Base-by-base conservation (phyloP, 30 jellyfish, hydroid and myxozoan genomes). In the Aurelia sp. region DNA sequence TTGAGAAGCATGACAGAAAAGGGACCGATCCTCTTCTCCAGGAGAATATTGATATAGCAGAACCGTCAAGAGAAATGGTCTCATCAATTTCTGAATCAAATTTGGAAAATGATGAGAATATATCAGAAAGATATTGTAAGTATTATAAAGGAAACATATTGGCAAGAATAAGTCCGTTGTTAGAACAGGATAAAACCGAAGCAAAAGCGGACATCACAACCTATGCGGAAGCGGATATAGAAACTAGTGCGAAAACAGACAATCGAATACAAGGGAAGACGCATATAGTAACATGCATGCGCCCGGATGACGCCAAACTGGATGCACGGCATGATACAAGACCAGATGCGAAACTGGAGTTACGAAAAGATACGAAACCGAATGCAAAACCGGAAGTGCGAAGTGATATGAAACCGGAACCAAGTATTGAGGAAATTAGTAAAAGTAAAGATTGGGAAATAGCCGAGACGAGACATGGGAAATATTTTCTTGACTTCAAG, bases 371-470 rank as follows among this genome's bases (percentile, higher is more conserved):
- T 15, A 15, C 0, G 67, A 58, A 3, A 58, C 67, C 23, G 67
- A 10, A 58, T 5, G 20, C 16, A 0, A 58, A 58, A 15, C 20
- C 20, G 16, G 27, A 15, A 20, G 27, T 58, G 4, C 67, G 27
- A 58, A 15, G 9, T 58, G 67, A 58, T 58, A 58, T 58, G 20
- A 58, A 20, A 58, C 23, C 20, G 20, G 67, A 58, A 17, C 20
- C 8, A 58, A 58, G 67, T 20, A 22, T 15, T 16, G 66, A 27
- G 3, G 82, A 58, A 58, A 58, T 58, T 50, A 30, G 63, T 13
- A 10, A 52, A 0, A 31, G 33, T 16, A 86, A 86, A 48, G 95
- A 86, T 48, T 86, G 95, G 95, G 95, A 75, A 55, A 76, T 86
- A 16, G 73, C 95, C 2, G 89, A 53, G 23, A 64, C 23, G 20